phyloP scores from a whole-genome alignment of 2,888 invertebrate species.

The Harpalus rufipes region DNA sequence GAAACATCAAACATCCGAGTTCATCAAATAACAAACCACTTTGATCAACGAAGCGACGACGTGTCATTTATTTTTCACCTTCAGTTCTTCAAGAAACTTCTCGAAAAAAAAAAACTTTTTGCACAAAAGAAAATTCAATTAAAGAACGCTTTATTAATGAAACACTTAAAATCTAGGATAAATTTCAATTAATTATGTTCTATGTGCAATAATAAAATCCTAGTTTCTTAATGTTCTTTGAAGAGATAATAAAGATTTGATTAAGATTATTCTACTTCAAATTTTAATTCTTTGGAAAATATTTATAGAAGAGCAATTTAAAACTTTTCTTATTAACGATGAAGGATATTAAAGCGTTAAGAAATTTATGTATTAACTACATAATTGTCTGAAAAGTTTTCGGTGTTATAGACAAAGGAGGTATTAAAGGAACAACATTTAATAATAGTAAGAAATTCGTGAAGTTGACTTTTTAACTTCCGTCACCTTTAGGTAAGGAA shows the following conservation, averaged over 20 bases:
- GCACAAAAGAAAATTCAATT: conserved; percentile 2
- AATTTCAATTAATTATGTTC: conserved; percentile 5
- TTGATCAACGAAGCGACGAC: conserved; percentile 49
- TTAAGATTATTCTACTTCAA: not conserved
- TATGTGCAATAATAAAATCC: not conserved
- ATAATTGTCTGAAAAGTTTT: conserved; percentile 48
- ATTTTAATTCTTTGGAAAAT: conserved; percentile 3
- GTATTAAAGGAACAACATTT: not conserved
- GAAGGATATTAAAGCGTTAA: conserved; percentile 17
- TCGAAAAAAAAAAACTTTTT: not conserved
- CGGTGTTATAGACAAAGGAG: not conserved
- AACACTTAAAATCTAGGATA: not conserved
- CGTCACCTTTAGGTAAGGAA: too few relatives aligned
- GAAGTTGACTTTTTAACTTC: too few relatives aligned
- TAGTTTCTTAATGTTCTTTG: not conserved
- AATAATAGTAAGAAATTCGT: not conserved
- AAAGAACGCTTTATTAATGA: not conserved
- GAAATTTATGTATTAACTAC: conserved; percentile 31
- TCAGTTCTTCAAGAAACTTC: not conserved
- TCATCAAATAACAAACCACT: conserved; percentile 9
- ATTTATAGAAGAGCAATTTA: not conserved
- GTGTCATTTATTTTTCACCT: conserved; percentile 45
- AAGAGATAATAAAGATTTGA: conserved; percentile 21
- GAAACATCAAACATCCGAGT: conserved; percentile 34
- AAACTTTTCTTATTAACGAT: conserved; percentile 49